Percentiles rank a stretch among this genome's conserved stretches.
phyloP scores from a whole-genome alignment of 1,140 invertebrate genomes.

The Araneus ventricosus region DNA sequence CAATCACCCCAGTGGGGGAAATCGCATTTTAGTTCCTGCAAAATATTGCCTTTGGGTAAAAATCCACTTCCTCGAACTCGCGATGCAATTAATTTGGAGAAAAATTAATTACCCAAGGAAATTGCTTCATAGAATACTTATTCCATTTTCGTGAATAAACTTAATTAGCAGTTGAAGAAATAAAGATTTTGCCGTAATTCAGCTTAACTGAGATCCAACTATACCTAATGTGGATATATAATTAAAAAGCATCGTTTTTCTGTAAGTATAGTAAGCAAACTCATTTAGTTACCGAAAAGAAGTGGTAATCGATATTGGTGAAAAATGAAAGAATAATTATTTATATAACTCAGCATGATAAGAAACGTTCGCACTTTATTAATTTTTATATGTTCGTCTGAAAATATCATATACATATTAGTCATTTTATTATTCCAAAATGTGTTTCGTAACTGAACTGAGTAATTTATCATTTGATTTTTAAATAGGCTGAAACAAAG shows the following conservation, averaged over 20 bases:
- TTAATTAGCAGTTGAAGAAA: slow-evolving; percentile 13
- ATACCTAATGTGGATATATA: neutral
- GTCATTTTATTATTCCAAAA: too few species aligned
- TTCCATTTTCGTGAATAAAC: slow-evolving; percentile 23
- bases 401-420: too few species aligned
- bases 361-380: too few species aligned
- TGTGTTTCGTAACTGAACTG: too few species aligned
- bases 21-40: neutral
- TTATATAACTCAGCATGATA: too few species aligned
- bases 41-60: neutral
- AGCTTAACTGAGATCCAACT: neutral
- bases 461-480: too few species aligned
- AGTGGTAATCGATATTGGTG: neutral
- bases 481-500: too few species aligned
- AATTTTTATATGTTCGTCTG: too few species aligned
- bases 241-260: neutral
- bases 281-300: neutral
- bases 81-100: neutral
- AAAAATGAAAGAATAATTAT: too few species aligned
- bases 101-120: slow-evolving; percentile 5
- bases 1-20: neutral
- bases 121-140: slow-evolving; percentile 8
- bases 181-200: neutral
- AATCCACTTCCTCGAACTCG: neutral
- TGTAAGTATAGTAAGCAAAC: neutral